Percentiles rank a stretch among this genome's conserved stretches.
phyloP scores from a whole-genome alignment of 2,113 vertebrate genomes.

The Scopus umbretta region DNA sequence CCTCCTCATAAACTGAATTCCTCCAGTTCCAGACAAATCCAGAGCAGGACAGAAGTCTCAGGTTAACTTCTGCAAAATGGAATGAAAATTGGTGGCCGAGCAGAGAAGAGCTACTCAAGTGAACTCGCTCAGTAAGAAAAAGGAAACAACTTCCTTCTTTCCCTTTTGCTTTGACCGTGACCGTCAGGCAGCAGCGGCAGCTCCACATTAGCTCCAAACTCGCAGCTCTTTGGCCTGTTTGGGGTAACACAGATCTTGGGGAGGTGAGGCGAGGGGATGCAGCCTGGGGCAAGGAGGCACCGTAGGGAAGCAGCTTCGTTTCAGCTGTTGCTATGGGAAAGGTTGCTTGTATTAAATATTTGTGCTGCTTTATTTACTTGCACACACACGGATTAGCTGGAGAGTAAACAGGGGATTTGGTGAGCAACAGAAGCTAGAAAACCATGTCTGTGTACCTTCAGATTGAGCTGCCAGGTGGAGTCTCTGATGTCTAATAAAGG shows the following conservation, averaged over 20 bases:
- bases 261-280: accelerated
- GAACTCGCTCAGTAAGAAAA: not conserved
- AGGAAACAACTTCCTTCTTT: not conserved
- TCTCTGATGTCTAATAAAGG: not conserved
- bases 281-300: not conserved
- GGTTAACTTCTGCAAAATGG: not conserved
- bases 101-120: not conserved
- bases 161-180: accelerated
- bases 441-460: not conserved
- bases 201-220: not conserved
- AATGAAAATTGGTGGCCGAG: not conserved
- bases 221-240: not conserved
- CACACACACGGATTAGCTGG: not conserved
- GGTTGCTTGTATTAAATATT: not conserved
- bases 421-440: not conserved
- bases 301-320: not conserved
- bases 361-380: not conserved
- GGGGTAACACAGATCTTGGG: not conserved
- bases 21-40: not conserved
- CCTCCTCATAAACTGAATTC: not conserved
- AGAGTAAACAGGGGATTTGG: not conserved
- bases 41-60: not conserved
- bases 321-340: not conserved
- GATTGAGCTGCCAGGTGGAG: not conserved
- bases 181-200: not conserved